These are phyloP conservation scores for Sphaeridia pumilis DNA, from an alignment of 2,888 invertebrate species.

Conservation along the genomic window DNA sequence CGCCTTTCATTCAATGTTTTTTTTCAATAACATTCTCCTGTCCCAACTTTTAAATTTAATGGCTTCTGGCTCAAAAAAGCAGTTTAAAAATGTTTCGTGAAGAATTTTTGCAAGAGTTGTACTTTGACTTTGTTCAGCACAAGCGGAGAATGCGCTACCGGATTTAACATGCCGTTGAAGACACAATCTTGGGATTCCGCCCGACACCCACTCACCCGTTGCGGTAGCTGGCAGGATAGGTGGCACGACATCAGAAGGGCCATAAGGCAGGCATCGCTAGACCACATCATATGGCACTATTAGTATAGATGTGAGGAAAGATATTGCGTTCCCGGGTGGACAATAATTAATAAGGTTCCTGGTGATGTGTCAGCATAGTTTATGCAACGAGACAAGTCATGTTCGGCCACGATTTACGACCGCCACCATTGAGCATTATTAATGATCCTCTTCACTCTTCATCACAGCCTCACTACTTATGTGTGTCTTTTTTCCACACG, in stretches of 20 bases:
- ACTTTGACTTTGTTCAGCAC: neutral
- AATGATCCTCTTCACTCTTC: constrained; percentile 23
- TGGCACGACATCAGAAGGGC: neutral
- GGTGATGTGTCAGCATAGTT: constrained; percentile 33
- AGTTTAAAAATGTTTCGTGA: no score
- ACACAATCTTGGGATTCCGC: no score
- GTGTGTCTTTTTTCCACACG: constrained; percentile 26
- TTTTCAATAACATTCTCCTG: no score
- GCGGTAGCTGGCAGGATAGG: no score
- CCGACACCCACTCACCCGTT: no score
- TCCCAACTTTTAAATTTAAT: no score
- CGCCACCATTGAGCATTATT: constrained; percentile 31
- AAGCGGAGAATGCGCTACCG: no score
- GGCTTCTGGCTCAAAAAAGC: no score
- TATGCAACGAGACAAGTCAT: constrained; percentile 24
- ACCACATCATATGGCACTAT: constrained; percentile 1
- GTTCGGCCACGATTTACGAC: constrained; percentile 28
- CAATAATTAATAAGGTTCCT: constrained; percentile 36
- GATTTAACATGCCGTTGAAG: no score
- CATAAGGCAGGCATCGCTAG: neutral
- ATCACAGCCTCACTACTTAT: constrained; percentile 23
- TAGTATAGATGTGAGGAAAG: constrained; percentile 25
- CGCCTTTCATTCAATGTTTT: no score
- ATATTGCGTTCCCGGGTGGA: constrained; percentile 34
- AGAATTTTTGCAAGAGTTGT: neutral